Base-by-base conservation (phyloP, 1,140 invertebrate species). In the Thaumetopoea pityocampa region DNA sequence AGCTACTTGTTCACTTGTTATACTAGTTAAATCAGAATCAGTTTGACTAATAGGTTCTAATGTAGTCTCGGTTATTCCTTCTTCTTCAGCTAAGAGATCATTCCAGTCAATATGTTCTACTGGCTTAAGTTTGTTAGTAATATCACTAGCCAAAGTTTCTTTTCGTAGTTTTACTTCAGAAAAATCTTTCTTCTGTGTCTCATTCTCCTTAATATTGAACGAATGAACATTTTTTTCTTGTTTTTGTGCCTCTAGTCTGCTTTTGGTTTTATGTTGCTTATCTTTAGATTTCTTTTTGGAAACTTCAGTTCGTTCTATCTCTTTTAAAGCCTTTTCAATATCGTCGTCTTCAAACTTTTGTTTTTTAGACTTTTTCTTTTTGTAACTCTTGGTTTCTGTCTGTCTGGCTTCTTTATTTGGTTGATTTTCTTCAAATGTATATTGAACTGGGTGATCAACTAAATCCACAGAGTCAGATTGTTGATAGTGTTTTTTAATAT, bases 281-380 rank as follows among this genome's bases (percentile, higher is more conserved):
- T 54, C 57, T 19, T 55, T 55, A 7, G 43, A 18, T 44, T 67
- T 69, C 36, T 58, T 66, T 34, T 64, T 67, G 20, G 41, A 12
- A 18, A 35, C 14, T 29, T 56, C 50, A 11, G 40, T 15, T 17
- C 40, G 19, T 48, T 63, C 62, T 26, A 66, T 64, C 17, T 62
- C 57, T 34, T 60, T 65, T 15, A 63, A 29, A 19, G 57, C 88
- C 62, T 87, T 88, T 53, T 90, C 89, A 50, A 90, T 88, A 54
- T 91, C 89, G 58, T 90, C 87, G 32, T 86, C 86, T 2, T 67
- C 43, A 18, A 50, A 46, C 37, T 80, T 62, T 10, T 34, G 57
- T 79, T 68, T 71, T 49, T 67, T 73, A 24, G 44, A 36, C 60
- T 63, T 82, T 44, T 81, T 88, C 55, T 87, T 89, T 54, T 85